phyloP scores from a whole-genome alignment of 1,140 invertebrate genomes.

The Pseudomyrmex flavicornis region DNA sequence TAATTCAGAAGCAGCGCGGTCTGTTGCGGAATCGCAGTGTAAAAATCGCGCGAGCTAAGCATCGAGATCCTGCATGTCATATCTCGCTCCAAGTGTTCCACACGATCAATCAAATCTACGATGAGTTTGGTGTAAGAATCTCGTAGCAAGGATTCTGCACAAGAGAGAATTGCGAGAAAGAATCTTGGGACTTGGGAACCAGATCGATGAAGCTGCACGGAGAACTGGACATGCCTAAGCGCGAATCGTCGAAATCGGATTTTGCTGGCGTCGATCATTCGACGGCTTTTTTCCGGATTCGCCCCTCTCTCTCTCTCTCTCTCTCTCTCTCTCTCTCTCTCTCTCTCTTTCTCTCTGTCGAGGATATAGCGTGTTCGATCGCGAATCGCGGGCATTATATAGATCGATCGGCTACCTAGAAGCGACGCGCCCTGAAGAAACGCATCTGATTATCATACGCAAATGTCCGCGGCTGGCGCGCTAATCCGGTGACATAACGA shows the following conservation, averaged over 20 bases:
- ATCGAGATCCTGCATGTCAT: not conserved
- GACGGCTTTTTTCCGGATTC: not conserved
- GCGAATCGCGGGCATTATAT: not conserved
- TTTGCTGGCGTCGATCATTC: not conserved
- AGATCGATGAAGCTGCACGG: not conserved
- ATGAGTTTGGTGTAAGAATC: not conserved
- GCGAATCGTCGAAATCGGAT: constrained; percentile 34
- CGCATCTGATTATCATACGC: constrained; percentile 50
- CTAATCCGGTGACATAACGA: constrained; percentile 25
- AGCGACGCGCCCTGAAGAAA: not conserved
- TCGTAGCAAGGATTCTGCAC: not conserved
- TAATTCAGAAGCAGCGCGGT: not conserved
- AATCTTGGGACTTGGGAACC: not conserved
- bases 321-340: too few relatives aligned
- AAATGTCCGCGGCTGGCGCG: constrained; percentile 16
- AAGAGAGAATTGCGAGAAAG: not conserved
- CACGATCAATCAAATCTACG: not conserved
- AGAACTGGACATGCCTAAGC: not conserved
- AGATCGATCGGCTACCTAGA: constrained; percentile 49
- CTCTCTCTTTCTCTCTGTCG: too few relatives aligned
- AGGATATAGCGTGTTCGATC: not conserved
- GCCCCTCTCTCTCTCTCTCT: too few relatives aligned
- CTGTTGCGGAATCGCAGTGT: not conserved
- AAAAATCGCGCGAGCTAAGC: not conserved
- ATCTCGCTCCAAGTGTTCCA: not conserved